phyloP scores from a whole-genome alignment of 1,140 invertebrate genomes.

The Ridgeia piscesae region DNA sequence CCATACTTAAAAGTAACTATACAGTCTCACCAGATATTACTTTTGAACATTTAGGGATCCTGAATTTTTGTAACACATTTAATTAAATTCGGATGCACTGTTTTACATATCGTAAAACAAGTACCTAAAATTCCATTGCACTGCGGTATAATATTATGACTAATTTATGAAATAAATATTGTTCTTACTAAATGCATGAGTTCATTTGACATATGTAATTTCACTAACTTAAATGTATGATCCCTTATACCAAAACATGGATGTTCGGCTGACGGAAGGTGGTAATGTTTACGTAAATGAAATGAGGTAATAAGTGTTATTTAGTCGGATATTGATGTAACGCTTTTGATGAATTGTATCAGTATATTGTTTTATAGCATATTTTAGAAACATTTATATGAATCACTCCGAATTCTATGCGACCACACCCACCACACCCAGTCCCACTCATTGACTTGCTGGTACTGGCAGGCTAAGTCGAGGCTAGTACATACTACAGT shows the following conservation, averaged over 20 bases:
- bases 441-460: too few species aligned
- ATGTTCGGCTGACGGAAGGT: not conserved
- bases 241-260: slow-evolving; percentile 1
- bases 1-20: not conserved
- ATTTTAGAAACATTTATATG: not conserved
- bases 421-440: slow-evolving; percentile 2
- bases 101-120: not conserved
- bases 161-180: not conserved
- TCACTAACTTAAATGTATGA: not conserved
- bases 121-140: not conserved
- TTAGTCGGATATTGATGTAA: not conserved
- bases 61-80: not conserved
- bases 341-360: not conserved
- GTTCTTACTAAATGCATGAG: not conserved
- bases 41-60: not conserved
- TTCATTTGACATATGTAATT: not conserved
- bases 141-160: not conserved
- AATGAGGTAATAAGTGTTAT: not conserved
- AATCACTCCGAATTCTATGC: not conserved
- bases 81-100: not conserved
- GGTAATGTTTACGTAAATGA: not conserved
- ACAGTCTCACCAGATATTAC: not conserved
- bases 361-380: not conserved
- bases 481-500: too few species aligned
- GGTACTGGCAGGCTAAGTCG: too few species aligned